These are phyloP conservation scores for Hyles euphorbiae DNA, from an alignment of 1,140 invertebrate genomes.

Conservation along the genomic window DNA sequence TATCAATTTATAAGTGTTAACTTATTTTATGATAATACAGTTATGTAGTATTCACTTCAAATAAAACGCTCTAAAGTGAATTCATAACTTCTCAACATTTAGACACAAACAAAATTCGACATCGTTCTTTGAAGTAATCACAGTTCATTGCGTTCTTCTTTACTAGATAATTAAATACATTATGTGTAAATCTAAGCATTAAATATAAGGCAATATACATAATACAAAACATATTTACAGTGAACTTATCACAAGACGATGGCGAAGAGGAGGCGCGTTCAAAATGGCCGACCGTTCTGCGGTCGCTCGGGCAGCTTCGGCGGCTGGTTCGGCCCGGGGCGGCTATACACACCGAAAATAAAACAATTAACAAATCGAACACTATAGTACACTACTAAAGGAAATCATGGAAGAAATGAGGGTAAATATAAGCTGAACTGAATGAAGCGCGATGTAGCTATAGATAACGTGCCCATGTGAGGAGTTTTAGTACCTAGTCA, in stretches of 20 bases:
- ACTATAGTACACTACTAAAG: not conserved
- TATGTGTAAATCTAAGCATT: conserved; percentile 3
- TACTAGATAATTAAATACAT: not conserved
- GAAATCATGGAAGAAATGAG: not conserved
- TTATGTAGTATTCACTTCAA: too few species aligned
- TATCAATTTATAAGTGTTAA: too few species aligned
- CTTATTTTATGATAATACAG: too few species aligned
- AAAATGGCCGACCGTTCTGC: conserved; percentile 73
- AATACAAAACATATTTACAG: conserved; percentile 50
- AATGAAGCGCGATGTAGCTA: too few species aligned
- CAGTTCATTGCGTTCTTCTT: conserved; percentile 1
- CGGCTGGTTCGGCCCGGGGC: conserved; percentile 65
- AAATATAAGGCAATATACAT: conserved; percentile 10
- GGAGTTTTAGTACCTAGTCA: too few species aligned
- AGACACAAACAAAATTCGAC: conserved; percentile 3
- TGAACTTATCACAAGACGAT: conserved; percentile 53
- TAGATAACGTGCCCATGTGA: too few species aligned
- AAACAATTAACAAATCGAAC: conserved; percentile 16
- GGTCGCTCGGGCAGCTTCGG: conserved; percentile 72
- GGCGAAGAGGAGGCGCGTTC: conserved; percentile 40
- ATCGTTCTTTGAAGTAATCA: conserved; percentile 3
- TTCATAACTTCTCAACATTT: conserved; percentile 1
- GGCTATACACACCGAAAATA: conserved; percentile 49
- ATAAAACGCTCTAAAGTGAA: too few species aligned
- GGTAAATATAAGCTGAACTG: too few species aligned